phyloP scores from a whole-genome alignment of 2,797 vertebrate species.

The Dipus sagitta region DNA sequence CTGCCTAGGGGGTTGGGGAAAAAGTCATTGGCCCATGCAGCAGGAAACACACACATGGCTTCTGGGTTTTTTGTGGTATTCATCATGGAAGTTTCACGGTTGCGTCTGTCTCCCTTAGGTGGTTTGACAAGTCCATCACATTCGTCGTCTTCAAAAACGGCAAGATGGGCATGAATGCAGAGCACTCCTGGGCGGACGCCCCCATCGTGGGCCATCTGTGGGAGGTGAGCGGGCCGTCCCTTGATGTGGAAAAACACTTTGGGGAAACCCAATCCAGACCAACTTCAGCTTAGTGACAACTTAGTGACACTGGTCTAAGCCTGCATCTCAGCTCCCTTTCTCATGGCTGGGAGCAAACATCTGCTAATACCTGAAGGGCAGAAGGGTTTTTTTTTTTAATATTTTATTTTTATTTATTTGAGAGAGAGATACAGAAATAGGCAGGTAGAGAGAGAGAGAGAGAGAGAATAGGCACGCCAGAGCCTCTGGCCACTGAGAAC shows the following conservation, averaged over 20 bases:
- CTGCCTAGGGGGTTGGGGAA: fast-evolving
- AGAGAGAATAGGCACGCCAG: too few relatives aligned
- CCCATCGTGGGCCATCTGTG: conserved; percentile 96
- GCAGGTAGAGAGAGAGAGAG: too few relatives aligned
- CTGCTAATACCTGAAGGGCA: neutral
- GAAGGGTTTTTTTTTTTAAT: neutral
- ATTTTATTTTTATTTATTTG: too few relatives aligned
- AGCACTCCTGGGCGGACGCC: conserved; percentile 99
- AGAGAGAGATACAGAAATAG: too few relatives aligned
- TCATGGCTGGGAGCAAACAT: neutral
- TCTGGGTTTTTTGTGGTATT: fast-evolving
- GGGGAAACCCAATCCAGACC: too few relatives aligned
- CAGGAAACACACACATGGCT: fast-evolving
- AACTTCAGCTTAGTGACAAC: fast-evolving
- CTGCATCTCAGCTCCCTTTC: neutral
- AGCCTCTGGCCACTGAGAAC: too few relatives aligned
- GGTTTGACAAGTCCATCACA: conserved; percentile 98
- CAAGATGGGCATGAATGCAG: conserved; percentile 95
- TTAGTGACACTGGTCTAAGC: too few relatives aligned
- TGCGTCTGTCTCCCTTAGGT: conserved; percentile 85
- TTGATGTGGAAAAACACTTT: neutral
- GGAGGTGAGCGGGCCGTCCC: conserved; percentile 90
- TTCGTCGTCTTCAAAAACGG: conserved; percentile 96
- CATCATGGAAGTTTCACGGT: fast-evolving
- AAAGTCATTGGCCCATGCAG: fast-evolving